Base-by-base conservation (phyloP, 2,888 invertebrate species). In the Pristionchus exspectatus region DNA sequence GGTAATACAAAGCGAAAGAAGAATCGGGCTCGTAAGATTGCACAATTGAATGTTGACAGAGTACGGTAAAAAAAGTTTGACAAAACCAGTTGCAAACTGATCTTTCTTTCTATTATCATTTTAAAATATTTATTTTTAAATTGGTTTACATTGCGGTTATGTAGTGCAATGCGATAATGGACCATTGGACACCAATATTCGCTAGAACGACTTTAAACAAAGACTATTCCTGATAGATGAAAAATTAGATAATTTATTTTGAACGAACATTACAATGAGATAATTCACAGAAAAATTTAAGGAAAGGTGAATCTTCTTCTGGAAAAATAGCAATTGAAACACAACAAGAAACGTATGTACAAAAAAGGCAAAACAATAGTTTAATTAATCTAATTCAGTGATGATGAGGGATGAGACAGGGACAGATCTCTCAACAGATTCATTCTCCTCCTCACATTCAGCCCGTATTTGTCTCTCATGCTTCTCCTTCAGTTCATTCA, bases 11-110 rank as follows among this genome's bases (percentile, higher is more conserved):
- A 38, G 10, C 38, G 9, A 24, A 38, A 14, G 10, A 38, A 2
- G 12, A 3, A 16, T 24, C 74, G 44, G 24, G 7, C 38, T 74
- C 74, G 74, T 21, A 77, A 77, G 38, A 74, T 74, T 74, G 74
- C 74, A 74, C 74, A 74, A 74, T n/a, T 18, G 74, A 74, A 21
- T 7, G 74, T 30, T 24, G 38, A 77, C 24, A 30, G 18, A 30
- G 30, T 38, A 77, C 74, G 74, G 74, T 77, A 77, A 38, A 44
- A 38, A 77, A 77, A 77, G 74, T 77, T 77, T 77, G 74, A 77
- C 4, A 21, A 38, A 38, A 12, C 21, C 38, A 77, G 38, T 44
- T 44, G 12, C 16, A 7, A 77, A 77, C 74, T 77, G 44, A 14
- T 38, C 24, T 77, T 77, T 77, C 38, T 44, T 30, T 2, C 10